Evolutionary conservation across 2,888 invertebrate species (phyloP), one percentile per base, ranked within the genome.

Genomic region (Diloba caeruleocephala): DNA sequence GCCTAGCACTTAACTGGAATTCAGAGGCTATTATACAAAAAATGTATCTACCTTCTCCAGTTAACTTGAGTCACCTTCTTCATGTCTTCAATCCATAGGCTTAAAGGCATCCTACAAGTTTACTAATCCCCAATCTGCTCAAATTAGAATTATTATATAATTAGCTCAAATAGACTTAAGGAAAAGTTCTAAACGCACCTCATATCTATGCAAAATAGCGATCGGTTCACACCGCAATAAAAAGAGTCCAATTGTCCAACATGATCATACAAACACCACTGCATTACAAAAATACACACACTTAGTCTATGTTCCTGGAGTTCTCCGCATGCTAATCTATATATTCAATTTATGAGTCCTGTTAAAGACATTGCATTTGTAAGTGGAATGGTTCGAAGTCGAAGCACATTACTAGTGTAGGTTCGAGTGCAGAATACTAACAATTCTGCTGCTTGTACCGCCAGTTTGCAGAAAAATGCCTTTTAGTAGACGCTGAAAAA

Each of bases 311-410:
- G 76, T 77, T 71, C 70, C 64, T 65, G 67, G 70, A 74, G 66
- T 74, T 65, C 45, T 74, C 73, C 70, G 74, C 57, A 80, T 80
- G 74, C 71, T 79, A 84, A 85, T 85, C 76, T 79, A 72, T 7
- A 21, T 84, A 87, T 89, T 85, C 84, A 89, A 89, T 89, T 88
- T 87, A 89, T 87, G 79, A 74, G 62, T 60, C 73, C 87, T 85
- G 86, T 88, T 88, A 88, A 87, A 87, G 88, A 88, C 88, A 85
- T 82, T 82, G 86, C 87, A 84, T 82, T 70, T 78, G 80, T 55
- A 66, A 73, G 73, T 68, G 60, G 59, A 37, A 37, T 39, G 46
- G 66, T 67, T 59, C 32, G 29, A 7, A 78, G 65, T 71, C 78
- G 12, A 10, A 39, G 62, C 79, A 78, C 78, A 80, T 81, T 62